Conservation (phyloP, 2,113 vertebrate genomes). For the Eleginops maclovinus region DNA sequence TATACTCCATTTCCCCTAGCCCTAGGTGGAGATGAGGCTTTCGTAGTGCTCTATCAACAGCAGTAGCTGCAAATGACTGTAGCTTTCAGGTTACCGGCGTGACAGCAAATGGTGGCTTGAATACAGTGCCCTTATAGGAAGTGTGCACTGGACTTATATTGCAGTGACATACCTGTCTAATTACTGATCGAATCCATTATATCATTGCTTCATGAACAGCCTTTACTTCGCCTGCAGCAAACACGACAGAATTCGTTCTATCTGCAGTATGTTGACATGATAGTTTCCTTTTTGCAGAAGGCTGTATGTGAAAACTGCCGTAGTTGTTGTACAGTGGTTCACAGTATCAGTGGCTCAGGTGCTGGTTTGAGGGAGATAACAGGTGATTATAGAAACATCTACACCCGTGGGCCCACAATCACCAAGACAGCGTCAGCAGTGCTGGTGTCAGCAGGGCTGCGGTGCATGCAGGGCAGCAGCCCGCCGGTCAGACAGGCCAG, state of each 20-base stretch:
- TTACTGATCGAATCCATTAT: neutral
- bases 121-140: neutral
- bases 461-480: slow-evolving; percentile 29
- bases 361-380: slow-evolving; percentile 62
- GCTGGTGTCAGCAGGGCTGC: slow-evolving; percentile 42
- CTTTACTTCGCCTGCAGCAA: neutral
- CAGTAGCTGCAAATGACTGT: neutral
- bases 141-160: neutral
- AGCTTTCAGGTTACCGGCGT: neutral
- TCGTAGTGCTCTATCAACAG: neutral
- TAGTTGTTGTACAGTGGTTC: neutral
- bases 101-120: neutral
- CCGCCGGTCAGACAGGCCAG: slow-evolving; percentile 50
- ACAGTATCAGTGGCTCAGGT: slow-evolving; percentile 64
- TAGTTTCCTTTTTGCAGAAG: neutral
- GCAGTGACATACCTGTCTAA: neutral
- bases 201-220: neutral
- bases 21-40: neutral
- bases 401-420: slow-evolving; percentile 39
- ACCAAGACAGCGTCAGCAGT: slow-evolving; percentile 23
- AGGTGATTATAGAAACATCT: slow-evolving; percentile 66
- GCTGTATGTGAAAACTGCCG: neutral
- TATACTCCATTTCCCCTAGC: too few relatives aligned
- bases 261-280: neutral
- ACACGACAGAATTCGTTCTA: neutral